Evolutionary conservation across 2,888 invertebrate species (phyloP).

Genomic region (Ethmia dodecea): DNA sequence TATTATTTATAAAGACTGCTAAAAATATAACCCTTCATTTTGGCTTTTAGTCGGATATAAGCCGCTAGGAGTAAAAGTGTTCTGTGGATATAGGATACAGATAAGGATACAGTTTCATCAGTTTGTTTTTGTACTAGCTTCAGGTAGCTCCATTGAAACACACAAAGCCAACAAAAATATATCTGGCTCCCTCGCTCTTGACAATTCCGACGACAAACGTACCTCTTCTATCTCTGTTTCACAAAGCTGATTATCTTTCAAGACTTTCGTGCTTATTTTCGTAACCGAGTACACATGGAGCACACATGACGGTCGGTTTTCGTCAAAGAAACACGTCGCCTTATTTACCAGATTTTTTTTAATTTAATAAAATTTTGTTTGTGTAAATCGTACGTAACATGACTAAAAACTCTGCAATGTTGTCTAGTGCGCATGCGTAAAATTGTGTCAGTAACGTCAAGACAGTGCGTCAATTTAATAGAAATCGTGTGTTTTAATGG

Average conservation of each 20-base stretch:
- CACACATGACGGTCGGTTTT: constrained; percentile 1
- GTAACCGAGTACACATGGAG: not conserved
- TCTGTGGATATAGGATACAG: too few relatives aligned
- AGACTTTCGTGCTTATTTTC: constrained; percentile 8
- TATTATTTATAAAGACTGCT: too few relatives aligned
- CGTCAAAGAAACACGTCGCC: constrained; percentile 1
- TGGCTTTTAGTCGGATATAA: too few relatives aligned
- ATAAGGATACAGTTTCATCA: too few relatives aligned
- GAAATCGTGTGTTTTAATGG: constrained; percentile 1
- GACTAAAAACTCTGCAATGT: too few relatives aligned
- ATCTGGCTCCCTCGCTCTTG: not conserved
- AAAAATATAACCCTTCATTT: too few relatives aligned
- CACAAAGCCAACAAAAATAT: too few relatives aligned
- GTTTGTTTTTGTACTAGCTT: too few relatives aligned
- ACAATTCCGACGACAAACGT: not conserved
- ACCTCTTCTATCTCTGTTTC: not conserved
- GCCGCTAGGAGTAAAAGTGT: too few relatives aligned
- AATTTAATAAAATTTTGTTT: not conserved
- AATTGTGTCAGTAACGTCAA: constrained; percentile 3
- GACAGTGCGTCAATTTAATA: constrained; percentile 1
- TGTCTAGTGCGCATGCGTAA: constrained; percentile 6
- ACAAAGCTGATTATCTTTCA: constrained; percentile 2
- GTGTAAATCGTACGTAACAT: constrained; percentile 1
- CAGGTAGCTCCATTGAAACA: not conserved
- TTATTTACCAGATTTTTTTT: not conserved